Evolutionary conservation across 2,113 vertebrate species (phyloP).

Genomic region (Colaptes auratus): DNA sequence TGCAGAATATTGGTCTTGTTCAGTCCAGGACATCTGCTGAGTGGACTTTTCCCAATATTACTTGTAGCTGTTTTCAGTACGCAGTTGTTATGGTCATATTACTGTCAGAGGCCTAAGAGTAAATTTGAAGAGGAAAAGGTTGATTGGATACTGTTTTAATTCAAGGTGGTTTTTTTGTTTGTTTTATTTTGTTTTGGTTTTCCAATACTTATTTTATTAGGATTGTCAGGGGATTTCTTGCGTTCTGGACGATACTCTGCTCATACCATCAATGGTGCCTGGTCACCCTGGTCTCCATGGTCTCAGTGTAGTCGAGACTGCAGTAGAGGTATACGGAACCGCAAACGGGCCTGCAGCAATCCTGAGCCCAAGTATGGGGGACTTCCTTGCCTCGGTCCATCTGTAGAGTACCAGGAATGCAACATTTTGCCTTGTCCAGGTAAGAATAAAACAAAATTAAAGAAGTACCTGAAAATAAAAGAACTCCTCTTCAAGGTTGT

Average conservation of each 20-base stretch:
- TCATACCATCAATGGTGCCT: conserved; percentile 90
- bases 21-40: not conserved
- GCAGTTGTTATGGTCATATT: not conserved
- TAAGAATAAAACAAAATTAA: conserved; percentile 41
- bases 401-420: conserved; percentile 95
- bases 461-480: not conserved
- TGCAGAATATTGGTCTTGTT: not conserved
- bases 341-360: conserved; percentile 91
- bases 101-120: not conserved
- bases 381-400: conserved; percentile 86
- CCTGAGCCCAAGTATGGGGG: conserved; percentile 93
- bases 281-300: conserved; percentile 93
- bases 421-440: conserved; percentile 95
- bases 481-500: not conserved
- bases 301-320: conserved; percentile 96
- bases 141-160: not conserved
- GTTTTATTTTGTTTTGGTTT: not conserved
- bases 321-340: conserved; percentile 89
- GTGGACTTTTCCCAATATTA: not conserved
- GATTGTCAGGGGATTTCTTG: conserved; percentile 85
- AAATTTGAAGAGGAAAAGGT: not conserved
- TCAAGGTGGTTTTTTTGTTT: not conserved
- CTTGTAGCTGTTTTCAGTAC: not conserved
- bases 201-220: conserved; percentile 21
- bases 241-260: conserved; percentile 86